Evolutionary conservation across 2,888 invertebrate species (phyloP).

Genomic region (Crocallis elinguaria): DNA sequence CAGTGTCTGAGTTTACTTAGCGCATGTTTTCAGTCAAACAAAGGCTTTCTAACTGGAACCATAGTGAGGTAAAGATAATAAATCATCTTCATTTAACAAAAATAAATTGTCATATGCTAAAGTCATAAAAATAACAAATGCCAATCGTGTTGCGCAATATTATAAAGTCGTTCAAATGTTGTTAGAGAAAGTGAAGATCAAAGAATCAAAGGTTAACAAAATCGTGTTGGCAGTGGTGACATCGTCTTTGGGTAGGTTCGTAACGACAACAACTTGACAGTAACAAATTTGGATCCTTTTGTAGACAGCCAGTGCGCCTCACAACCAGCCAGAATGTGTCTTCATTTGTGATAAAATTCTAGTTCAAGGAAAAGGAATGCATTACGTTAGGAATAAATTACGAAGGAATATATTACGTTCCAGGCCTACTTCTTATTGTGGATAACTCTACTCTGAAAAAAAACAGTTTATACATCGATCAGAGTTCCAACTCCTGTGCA

Average conservation of each 20-base stretch:
- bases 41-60: slow-evolving; percentile 40
- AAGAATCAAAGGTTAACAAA: slow-evolving; percentile 21
- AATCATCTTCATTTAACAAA: neutral
- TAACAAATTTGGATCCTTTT: slow-evolving; percentile 15
- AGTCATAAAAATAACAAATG: neutral
- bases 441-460: too few relatives aligned
- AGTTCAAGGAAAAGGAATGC: too few relatives aligned
- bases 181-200: slow-evolving; percentile 17
- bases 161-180: slow-evolving; percentile 13
- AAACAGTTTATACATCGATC: neutral
- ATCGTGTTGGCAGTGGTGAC: slow-evolving; percentile 2
- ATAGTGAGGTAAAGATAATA: slow-evolving; percentile 7
- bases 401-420: too few relatives aligned
- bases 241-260: slow-evolving; percentile 9
- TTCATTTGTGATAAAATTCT: too few relatives aligned
- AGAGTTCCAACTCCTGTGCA: neutral
- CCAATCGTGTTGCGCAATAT: neutral
- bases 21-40: slow-evolving; percentile 38
- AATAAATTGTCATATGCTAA: neutral
- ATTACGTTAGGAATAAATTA: too few relatives aligned
- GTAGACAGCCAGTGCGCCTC: neutral
- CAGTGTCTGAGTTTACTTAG: slow-evolving; percentile 37
- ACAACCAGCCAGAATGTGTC: too few relatives aligned
- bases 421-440: too few relatives aligned
- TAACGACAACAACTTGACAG: slow-evolving; percentile 6